These are phyloP conservation scores for Tetraodon nigroviridis DNA, from an alignment of 2,113 vertebrate genomes.

Conservation along the genomic window DNA sequence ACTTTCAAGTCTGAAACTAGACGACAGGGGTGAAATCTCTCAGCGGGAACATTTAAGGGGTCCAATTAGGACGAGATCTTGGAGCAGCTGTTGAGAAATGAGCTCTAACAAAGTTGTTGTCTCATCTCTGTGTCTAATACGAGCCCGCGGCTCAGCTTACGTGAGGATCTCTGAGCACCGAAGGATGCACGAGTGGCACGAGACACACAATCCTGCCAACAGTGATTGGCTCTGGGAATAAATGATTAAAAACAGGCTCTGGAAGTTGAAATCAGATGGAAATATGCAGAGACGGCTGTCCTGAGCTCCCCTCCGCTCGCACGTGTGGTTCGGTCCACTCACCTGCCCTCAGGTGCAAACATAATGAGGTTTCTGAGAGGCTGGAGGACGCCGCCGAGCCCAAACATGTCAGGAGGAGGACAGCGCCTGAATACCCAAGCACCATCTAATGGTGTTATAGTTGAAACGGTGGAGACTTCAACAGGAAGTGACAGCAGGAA, in stretches of 20 bases:
- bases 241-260: not conserved
- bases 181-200: not conserved
- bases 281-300: too few species aligned
- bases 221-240: not conserved
- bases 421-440: too few species aligned
- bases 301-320: too few species aligned
- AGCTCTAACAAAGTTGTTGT: conserved; percentile 9
- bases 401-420: too few species aligned
- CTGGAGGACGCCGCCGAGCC: too few species aligned
- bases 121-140: not conserved
- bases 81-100: not conserved
- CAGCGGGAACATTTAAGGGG: not conserved
- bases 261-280: too few species aligned
- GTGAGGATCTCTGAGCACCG: conserved; percentile 3
- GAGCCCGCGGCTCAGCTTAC: conserved; percentile 12
- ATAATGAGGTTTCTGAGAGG: too few species aligned
- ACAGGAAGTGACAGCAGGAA: not conserved
- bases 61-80: not conserved
- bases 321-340: not conserved
- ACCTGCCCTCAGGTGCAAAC: not conserved
- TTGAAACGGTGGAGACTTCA: too few species aligned
- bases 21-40: not conserved
- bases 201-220: not conserved
- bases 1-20: not conserved
- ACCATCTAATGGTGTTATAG: too few species aligned